Percentiles rank a stretch among this genome's conserved stretches.
phyloP scores from a whole-genome alignment of 1,140 invertebrate genomes.

The Uloborus diversus region DNA sequence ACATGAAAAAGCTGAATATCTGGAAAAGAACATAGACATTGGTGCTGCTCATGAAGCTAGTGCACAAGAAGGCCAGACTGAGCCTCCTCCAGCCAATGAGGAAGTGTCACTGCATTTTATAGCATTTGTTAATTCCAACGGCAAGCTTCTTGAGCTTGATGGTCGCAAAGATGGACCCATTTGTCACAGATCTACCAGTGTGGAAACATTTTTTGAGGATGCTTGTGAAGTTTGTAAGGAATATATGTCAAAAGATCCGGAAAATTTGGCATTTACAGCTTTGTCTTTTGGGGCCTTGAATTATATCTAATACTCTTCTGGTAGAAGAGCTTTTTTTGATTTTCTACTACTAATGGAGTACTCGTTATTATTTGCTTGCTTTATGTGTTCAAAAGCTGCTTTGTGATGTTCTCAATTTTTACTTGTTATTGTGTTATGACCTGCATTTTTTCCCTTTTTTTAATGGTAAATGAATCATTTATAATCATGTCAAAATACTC shows the following conservation, averaged over 20 bases:
- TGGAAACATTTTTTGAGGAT: constrained; percentile 74
- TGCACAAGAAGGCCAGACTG: constrained; percentile 67
- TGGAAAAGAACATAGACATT: constrained; percentile 73
- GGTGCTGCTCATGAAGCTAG: constrained; percentile 83
- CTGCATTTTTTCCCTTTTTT: too few relatives aligned
- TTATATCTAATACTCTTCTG: too few relatives aligned
- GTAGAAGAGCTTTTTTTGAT: too few relatives aligned
- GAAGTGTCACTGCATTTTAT: constrained; percentile 89
- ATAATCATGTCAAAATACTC: too few relatives aligned
- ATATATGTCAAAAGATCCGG: constrained; percentile 85
- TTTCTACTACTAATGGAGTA: too few relatives aligned
- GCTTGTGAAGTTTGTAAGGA: constrained; percentile 81
- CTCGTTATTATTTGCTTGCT: too few relatives aligned
- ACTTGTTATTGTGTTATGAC: too few relatives aligned
- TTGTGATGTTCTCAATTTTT: too few relatives aligned
- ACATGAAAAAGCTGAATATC: constrained; percentile 77
- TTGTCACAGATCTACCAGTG: background rate
- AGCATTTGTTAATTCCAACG: constrained; percentile 84
- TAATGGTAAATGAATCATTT: too few relatives aligned
- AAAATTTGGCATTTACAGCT: constrained; percentile 82
- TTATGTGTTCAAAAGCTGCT: too few relatives aligned
- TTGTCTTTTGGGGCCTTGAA: constrained; percentile 62
- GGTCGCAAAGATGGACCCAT: constrained; percentile 62
- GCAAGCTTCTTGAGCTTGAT: constrained; percentile 89
- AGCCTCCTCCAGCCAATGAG: constrained; percentile 74